Evolutionary conservation across 92 coral and sea anemone species (phyloP).

Genomic region (Desmophyllum pertusum): DNA sequence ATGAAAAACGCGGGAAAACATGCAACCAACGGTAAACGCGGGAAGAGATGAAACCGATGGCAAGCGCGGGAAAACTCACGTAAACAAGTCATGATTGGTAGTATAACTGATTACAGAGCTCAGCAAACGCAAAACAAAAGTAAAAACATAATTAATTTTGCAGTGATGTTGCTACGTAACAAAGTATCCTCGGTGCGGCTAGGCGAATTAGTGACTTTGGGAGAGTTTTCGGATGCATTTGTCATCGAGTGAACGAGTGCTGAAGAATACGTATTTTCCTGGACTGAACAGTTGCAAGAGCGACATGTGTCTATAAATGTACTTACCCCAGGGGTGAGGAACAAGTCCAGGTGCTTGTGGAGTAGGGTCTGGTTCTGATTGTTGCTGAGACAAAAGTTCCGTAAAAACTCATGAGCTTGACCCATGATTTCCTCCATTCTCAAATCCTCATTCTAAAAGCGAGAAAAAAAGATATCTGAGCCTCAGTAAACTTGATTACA

Average conservation of each 20-base stretch:
- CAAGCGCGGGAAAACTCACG: too few species aligned
- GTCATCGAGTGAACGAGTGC: not conserved
- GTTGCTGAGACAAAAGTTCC: conserved; percentile 91
- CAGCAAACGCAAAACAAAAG: not conserved
- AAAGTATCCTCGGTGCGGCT: not conserved
- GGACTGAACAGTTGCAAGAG: not conserved
- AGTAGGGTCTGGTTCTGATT: conserved; percentile 92
- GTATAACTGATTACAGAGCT: not conserved
- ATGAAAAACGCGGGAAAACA: too few species aligned
- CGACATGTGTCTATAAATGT: not conserved
- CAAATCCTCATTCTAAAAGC: conserved; percentile 81
- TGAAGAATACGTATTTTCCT: not conserved
- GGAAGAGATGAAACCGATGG: too few species aligned
- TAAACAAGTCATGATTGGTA: not conserved
- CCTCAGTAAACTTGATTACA: not conserved
- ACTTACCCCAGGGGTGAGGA: conserved; percentile 97
- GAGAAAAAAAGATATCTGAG: not conserved
- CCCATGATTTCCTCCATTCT: conserved; percentile 96
- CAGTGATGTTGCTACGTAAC: not conserved
- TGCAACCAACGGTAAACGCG: too few species aligned
- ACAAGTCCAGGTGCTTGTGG: conserved; percentile 95
- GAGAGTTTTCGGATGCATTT: not conserved
- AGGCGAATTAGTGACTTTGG: not conserved
- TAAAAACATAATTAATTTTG: not conserved
- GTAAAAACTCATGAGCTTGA: conserved; percentile 95